These are phyloP conservation scores for Thermophis baileyi DNA, from an alignment of 2,113 vertebrate species.

Conservation along the genomic window DNA sequence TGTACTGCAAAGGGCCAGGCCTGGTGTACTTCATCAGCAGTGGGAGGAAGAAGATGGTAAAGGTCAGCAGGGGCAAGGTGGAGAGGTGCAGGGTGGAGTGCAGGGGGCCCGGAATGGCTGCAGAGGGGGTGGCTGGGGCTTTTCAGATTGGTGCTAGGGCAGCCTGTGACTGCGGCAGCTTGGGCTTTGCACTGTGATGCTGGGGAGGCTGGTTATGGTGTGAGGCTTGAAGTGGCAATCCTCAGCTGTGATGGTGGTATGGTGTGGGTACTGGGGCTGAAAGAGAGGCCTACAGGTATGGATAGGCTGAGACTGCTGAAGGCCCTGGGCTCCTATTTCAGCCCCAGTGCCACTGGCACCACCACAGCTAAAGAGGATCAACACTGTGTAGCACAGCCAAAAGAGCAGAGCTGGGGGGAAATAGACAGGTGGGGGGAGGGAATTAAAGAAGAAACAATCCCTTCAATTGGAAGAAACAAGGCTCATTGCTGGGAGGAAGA, in stretches of 20 bases:
- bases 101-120: not conserved
- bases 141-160: not conserved
- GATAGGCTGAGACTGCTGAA: not conserved
- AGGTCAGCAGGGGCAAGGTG: not conserved
- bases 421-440: not conserved
- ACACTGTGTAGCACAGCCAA: not conserved
- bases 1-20: not conserved
- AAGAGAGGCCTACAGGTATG: not conserved
- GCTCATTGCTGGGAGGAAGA: not conserved
- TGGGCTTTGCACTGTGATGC: not conserved
- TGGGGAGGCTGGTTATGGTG: not conserved
- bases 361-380: not conserved
- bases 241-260: not conserved
- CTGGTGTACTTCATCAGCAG: not conserved
- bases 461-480: not conserved
- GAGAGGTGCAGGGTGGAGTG: not conserved
- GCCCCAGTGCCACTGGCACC: not conserved
- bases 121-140: not conserved
- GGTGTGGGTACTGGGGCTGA: not conserved
- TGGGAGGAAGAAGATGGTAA: not conserved
- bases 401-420: not conserved
- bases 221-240: not conserved
- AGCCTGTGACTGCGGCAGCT: not conserved
- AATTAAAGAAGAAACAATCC: not conserved
- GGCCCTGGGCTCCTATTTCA: not conserved